Base-by-base conservation (phyloP, 1,140 invertebrate species). In the Psix sp. region DNA sequence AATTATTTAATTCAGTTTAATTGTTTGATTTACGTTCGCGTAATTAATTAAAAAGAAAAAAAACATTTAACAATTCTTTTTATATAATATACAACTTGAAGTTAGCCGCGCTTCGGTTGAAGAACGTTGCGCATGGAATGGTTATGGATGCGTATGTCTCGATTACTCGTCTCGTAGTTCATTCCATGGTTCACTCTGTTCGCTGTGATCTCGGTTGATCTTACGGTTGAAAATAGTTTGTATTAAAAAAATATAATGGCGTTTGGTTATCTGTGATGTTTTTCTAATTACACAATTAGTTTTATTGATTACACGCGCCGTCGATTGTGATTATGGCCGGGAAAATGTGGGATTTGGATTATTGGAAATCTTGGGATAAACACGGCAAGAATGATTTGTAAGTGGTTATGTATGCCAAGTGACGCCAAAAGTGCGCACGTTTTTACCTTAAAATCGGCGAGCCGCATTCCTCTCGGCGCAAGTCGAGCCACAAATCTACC, bases 301-400 rank as follows among this genome's bases (percentile, higher is more conserved):
- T 6, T 18, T 81, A 78, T 84, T 79, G 80, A 76, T 81, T 71
- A 46, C 2, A 45, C 14, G 43, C 40, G 65, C 66, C 56, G 21
- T 65, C 65, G 29, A 62, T 21, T 52, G 62, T 57, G 39, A 65
- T 48, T 75, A 89, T 88, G 88, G 83, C 87, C 72, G 82, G 77
- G 80, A 87, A 85, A 86, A 60, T 73, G 77, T 86, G 88, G 82
- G 86, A 82, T 80, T 63, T 86, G 21, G 90, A 91, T 59, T 84
- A 90, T 79, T 91, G 90, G 90, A 91, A 91, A 88, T 87, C 88
- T 80, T 91, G 90, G 90, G 90, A 91, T 77, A 91, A 90, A 84
- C 88, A 87, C 54, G 91, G 91, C 62, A 91, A 89, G 86, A 87
- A 84, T 75, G 90, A 91, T 84, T 91, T 90, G 91, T 91, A 89